Conservation (phyloP, 2,888 invertebrate species). For the Idaea straminata region DNA sequence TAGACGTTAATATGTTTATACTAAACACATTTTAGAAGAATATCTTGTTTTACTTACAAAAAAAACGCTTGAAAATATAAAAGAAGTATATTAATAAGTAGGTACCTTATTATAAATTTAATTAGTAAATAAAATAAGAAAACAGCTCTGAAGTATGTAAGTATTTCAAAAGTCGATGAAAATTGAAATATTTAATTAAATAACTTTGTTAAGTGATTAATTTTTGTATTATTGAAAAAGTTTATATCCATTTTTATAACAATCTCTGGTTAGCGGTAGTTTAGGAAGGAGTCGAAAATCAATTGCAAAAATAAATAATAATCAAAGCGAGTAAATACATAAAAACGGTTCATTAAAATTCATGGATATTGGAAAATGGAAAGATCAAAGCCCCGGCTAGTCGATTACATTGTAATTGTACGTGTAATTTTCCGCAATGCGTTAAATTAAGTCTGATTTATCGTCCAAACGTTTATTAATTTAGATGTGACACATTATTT, state of each 20-base stretch:
- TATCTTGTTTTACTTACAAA: no score
- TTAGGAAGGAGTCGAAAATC: neutral
- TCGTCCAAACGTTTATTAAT: slow-evolving; percentile 64
- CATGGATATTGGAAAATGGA: neutral
- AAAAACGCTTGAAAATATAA: no score
- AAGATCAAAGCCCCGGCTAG: slow-evolving; percentile 28
- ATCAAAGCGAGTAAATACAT: slow-evolving; percentile 10
- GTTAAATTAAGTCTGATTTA: slow-evolving; percentile 62
- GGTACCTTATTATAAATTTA: neutral
- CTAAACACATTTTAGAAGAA: neutral
- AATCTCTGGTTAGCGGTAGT: slow-evolving; percentile 11
- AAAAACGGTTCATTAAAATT: neutral
- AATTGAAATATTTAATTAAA: neutral
- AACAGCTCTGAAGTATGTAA: neutral
- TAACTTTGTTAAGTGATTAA: neutral
- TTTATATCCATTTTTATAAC: slow-evolving; percentile 13
- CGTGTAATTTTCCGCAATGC: slow-evolving; percentile 48
- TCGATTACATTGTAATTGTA: slow-evolving; percentile 53
- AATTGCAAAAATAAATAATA: slow-evolving; percentile 4
- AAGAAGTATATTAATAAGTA: no score
- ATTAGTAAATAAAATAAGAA: neutral
- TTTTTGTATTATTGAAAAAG: neutral
- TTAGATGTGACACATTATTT: slow-evolving; percentile 60
- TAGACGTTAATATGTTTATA: neutral
- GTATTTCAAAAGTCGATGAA: neutral